Base-by-base conservation (phyloP, 30 jellyfish, hydroid and myxozoan species). In the Cassiopea xamachana region DNA sequence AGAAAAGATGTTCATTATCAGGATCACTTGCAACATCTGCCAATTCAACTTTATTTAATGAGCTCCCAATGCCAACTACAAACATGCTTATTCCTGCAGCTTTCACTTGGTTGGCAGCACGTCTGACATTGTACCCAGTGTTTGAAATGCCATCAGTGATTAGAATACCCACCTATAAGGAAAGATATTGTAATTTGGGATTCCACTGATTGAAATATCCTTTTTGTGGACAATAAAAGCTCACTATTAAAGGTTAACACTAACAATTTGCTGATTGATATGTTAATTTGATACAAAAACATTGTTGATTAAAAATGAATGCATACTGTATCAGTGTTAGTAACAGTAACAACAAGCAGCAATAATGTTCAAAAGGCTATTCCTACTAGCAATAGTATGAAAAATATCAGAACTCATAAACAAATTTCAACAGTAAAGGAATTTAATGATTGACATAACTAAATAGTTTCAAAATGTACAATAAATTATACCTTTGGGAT, bases 61-160 rank as follows among this genome's bases (percentile, higher is more conserved):
- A 88, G 76, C 80, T 67, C 7, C 98, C 93, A 16, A 96, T 91
- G 18, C 99, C 99, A 55, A 96, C 82, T 43, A 89, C 97, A 82
- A 96, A 96, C 99, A 96, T 96, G 93, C 88, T 96, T 81, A 96
- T 96, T 51, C 98, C 98, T n/a, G 92, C 94, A 2, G 69, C 76
- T 60, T 82, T 73, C 69, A 96, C 98, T 84, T 85, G 88, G 13
- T 71, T 75, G 0, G 99, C 99, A 6, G 97, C 99, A 50, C 58
- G 8, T 74, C 69, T 73, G 44, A 96, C 99, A 48, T 60, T 27
- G 43, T 16, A 5, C 39, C 98, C 98, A 19, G 44, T 48, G 79
- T 96, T 96, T 12, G 99, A 96, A 1, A 71, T 55, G 10, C 99
- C 99, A 79, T 96, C 99, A 12, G 99, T 96, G 72, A 96, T 69